Conservation (phyloP, 1,140 invertebrate genomes). For the Brevipalpus yothersi region DNA sequence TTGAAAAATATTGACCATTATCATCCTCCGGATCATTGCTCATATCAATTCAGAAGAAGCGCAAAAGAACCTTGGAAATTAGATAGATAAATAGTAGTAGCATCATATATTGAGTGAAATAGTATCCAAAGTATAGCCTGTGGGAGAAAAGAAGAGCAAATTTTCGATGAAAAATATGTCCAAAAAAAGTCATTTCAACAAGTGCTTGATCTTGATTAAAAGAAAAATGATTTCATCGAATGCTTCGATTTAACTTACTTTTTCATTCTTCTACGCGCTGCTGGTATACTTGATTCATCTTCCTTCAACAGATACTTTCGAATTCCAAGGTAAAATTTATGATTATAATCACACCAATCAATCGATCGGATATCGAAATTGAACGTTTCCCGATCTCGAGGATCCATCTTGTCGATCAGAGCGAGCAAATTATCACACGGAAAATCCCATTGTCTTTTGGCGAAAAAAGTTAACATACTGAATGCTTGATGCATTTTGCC, state of each 20-base stretch:
- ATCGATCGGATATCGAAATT: slow-evolving; percentile 37
- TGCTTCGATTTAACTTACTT: not conserved
- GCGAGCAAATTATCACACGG: slow-evolving; percentile 37
- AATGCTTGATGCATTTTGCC: slow-evolving; percentile 16
- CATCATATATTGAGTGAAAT: not conserved
- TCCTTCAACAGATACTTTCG: slow-evolving; percentile 9
- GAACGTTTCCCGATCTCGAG: slow-evolving; percentile 22
- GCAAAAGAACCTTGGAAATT: not conserved
- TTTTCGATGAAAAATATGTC: not conserved
- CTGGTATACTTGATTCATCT: slow-evolving; percentile 6
- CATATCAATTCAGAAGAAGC: not conserved
- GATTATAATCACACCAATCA: slow-evolving; percentile 37
- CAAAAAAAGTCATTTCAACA: not conserved
- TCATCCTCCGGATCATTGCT: not conserved
- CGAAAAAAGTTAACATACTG: slow-evolving; percentile 44
- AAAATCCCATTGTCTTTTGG: slow-evolving; percentile 54
- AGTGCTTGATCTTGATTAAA: not conserved
- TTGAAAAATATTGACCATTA: not conserved
- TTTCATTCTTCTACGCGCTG: not conserved
- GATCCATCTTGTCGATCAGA: slow-evolving; percentile 18
- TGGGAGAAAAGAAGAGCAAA: not conserved
- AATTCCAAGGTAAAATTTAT: slow-evolving; percentile 1
- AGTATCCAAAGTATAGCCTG: not conserved
- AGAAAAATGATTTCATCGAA: not conserved
- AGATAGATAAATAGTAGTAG: not conserved